Evolutionary conservation across 2,888 invertebrate genomes (phyloP), one percentile per base, ranked within the genome.

Genomic region (Meliscaeva auricollis): DNA sequence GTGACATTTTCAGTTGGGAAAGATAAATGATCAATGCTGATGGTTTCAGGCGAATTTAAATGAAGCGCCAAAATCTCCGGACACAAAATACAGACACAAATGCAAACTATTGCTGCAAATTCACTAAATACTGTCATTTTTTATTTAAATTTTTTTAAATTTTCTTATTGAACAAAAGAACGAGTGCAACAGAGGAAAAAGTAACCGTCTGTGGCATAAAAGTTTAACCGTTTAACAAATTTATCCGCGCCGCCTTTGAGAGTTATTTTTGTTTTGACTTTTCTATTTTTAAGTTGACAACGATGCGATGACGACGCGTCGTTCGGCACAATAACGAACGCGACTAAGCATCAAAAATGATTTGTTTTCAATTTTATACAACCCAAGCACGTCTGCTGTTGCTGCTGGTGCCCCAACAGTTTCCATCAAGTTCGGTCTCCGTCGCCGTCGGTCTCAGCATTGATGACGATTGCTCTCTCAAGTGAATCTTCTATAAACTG

Each of bases 261-360:
- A 52, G 46, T 60, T 68, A 38, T 56, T 85, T 66, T 62, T 44
- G 17, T 64, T 26, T 3, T 6, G 32, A 58, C 30, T 75, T 58
- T 66, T 54, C 54, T 72, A 56, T 73, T 76, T 54, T 56, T 68
- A 72, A 81, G 73, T 77, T 62, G 41, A 69, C 73, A 17, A 70
- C 77, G 68, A 81, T 38, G 38, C 76, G 72, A 35, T 6, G 15
- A 11, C 85, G 22, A 30, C 50, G n/a, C n/a, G n/a, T n/a, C n/a
- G n/a, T n/a, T n/a, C n/a, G 35, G 3, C 76, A 85, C 68, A 76
- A 60, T 78, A 72, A 66, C 66, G 20, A 72, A 77, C 87, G 79
- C 88, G 88, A 89, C 89, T 89, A 89, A 89, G 83, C 89, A 88
- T 89, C 88, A 88, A 88, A 88, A 89, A 88, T 88, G 88, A 87